Base-by-base conservation (phyloP, 1,140 invertebrate genomes). In the Phymorhynchus buccinoides region DNA sequence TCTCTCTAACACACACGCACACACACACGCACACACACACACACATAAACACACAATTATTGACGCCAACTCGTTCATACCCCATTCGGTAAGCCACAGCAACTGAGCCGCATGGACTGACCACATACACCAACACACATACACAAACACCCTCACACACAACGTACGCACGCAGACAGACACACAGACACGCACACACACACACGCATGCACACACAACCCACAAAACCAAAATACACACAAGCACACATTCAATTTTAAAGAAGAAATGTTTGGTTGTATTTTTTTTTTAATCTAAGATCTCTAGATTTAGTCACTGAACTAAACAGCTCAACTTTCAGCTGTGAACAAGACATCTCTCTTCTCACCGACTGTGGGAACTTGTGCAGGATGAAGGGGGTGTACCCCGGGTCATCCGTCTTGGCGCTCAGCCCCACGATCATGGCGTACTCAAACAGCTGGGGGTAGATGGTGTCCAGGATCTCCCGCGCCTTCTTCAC, bases 401-500 rank as follows among this genome's bases (percentile, higher is more conserved):
- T 87, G 82, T 90, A 91, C 44, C 86, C 87, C 14, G 39, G 68
- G 3, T 85, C 73, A 14, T 86, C 88, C 9, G 75, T 79, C 37
- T 88, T 86, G 1, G 84, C 85, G 42, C 87, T 62, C 1, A 93
- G 88, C 16, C 89, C 89, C 3, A 93, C 91, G 48, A 93, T 89
- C n/a, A 93, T 84, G 37, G 90, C 91, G 87, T 91, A 92, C 68
- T 93, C 92, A 88, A 92, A 93, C 85, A 93, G 83, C 84, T 92
- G 91, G 0, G 90, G 90, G 80, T 93, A 92, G 35, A 90, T 89
- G 62, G 86, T 89, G 14, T 85, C 79, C 42, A 88, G 68, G 39
- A 86, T 84, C 44, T 88, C 85, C 6, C 87, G 86, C 22, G 86
- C 48, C 37, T 86, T 87, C 52, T 84, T 81, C n/a, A 89, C 82